Conservation (phyloP, 37 sponge, comb jelly and placozoan species). For the Chondrosia reniformis region DNA sequence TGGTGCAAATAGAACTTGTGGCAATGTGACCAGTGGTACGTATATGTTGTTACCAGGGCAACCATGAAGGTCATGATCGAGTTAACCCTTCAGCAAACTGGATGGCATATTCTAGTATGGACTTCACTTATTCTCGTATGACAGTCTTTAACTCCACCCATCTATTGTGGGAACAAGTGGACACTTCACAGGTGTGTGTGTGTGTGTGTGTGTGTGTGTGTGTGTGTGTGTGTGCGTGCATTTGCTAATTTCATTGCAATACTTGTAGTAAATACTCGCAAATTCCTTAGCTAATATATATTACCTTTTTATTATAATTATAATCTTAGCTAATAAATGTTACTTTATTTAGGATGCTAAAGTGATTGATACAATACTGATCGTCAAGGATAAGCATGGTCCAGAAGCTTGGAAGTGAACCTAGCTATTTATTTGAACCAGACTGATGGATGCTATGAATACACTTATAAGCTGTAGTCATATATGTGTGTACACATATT, state of each 20-base stretch:
- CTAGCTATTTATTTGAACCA: too few relatives aligned
- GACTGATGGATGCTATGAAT: too few relatives aligned
- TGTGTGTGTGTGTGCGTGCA: not conserved
- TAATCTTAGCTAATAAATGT: not conserved
- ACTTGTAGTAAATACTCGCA: not conserved
- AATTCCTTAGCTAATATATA: not conserved
- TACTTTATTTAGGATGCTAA: not conserved
- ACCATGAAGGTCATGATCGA: slow-evolving; percentile 13
- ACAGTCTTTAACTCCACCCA: slow-evolving; percentile 40
- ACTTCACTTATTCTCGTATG: slow-evolving; percentile 46
- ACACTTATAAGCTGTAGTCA: too few relatives aligned
- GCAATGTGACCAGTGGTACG: not conserved
- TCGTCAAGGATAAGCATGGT: slow-evolving; percentile 13
- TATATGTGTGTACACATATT: too few relatives aligned
- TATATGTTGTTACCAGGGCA: slow-evolving; percentile 20
- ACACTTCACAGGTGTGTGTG: slow-evolving; percentile 28
- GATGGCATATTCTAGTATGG: slow-evolving; percentile 23
- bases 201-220: not conserved
- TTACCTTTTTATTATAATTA: not conserved
- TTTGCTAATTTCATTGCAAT: not conserved
- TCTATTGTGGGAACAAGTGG: slow-evolving; percentile 32
- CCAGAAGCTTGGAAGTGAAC: slow-evolving; percentile 14
- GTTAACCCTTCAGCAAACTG: slow-evolving; percentile 15
- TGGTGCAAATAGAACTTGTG: not conserved
- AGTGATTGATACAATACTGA: slow-evolving; percentile 6